These are phyloP conservation scores for Hoplodrina ambigua DNA, from an alignment of 2,888 invertebrate species.

Conservation along the genomic window DNA sequence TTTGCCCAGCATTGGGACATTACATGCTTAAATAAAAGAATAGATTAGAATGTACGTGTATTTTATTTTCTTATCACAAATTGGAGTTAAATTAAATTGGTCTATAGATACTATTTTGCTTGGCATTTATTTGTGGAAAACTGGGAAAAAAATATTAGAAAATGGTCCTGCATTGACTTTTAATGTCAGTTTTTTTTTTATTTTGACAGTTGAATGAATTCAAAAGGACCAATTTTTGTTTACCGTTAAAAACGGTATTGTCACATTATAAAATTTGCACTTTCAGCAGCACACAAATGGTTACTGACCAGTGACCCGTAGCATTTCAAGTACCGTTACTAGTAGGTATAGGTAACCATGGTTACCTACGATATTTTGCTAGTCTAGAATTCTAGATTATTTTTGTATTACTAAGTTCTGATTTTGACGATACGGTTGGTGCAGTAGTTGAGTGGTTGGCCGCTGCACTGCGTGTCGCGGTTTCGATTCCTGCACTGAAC, in stretches of 20 bases:
- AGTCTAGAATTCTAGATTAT: neutral
- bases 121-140: too few relatives aligned
- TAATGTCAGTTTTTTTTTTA: neutral
- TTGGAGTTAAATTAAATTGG: too few relatives aligned
- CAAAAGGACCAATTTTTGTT: neutral
- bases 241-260: constrained; percentile 13
- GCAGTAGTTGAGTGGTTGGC: too few relatives aligned
- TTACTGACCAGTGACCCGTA: constrained; percentile 4
- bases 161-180: neutral
- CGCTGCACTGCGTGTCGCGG: too few relatives aligned
- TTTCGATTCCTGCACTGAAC: too few relatives aligned
- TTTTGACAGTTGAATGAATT: constrained; percentile 10
- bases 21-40: too few relatives aligned
- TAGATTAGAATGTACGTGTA: too few relatives aligned
- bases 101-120: too few relatives aligned
- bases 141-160: neutral
- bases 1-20: too few relatives aligned
- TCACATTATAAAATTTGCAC: constrained; percentile 15
- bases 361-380: constrained; percentile 6
- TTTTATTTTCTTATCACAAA: too few relatives aligned
- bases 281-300: constrained; percentile 6
- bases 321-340: constrained; percentile 17
- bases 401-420: neutral
- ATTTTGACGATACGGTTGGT: too few relatives aligned
- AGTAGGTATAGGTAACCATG: constrained; percentile 21